Evolutionary conservation across 1,140 invertebrate genomes (phyloP), one percentile per base, ranked within the genome.

Genomic region (Drosophila lowei): DNA sequence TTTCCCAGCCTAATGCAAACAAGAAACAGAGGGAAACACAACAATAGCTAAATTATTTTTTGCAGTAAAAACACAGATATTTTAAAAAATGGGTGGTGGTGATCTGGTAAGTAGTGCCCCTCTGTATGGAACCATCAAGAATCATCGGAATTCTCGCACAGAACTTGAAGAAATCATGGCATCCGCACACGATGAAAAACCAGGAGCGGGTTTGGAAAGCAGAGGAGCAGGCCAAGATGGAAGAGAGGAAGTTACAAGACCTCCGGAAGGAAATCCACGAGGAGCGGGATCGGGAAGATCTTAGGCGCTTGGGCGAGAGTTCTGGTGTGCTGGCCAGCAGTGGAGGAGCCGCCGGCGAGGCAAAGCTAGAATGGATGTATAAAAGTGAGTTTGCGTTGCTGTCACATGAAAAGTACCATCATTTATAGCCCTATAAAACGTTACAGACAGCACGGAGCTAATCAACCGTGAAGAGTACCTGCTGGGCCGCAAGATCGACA

Each of bases 281-380:
- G 79, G 95, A 96, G 74, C 92, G 93, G 55, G 94, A 94, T 44
- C 91, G 93, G 13, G 94, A 95, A 58, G 94, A 95, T 66, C 92
- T 95, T n/a, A 93, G 93, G 62, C 92, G 93, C n/a, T 92, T 94
- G 50, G 93, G 93, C 8, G 93, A 94, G 88, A 92, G 93, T 8
- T 93, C 93, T 70, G 93, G 93, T 1, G 93, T 93, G 0, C 76
- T 92, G 21, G 91, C 91, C 59, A 92, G 92, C 38, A 93, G 92
- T 48, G 49, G 62, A 46, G 93, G 93, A 23, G 53, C 53, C 6
- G 30, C 53, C 1, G 93, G 93, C 55, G 93, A 95, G 25, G 93
- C 93, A 50, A 95, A 96, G 66, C 90, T 98, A 46, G 96, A 97
- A 85, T 98, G 97, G 97, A 98, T 98, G 97, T 98, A 98, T 90